Base-by-base conservation (phyloP, 2,113 vertebrate species). In the Stegostoma tigrinum region DNA sequence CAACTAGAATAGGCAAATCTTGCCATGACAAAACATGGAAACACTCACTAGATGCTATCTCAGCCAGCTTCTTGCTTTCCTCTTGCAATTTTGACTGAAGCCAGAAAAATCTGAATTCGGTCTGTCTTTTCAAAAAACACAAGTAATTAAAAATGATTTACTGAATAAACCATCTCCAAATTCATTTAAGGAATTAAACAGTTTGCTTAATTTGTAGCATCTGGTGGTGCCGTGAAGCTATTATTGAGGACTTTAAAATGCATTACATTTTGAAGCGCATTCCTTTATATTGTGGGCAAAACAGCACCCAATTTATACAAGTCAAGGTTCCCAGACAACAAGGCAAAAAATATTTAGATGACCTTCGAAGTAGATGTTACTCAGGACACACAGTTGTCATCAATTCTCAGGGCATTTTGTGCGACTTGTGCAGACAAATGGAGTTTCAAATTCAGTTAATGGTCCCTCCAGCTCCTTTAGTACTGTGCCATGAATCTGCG, bases 61-160 rank as follows among this genome's bases (percentile, higher is more conserved):
- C 98, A 45, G 97, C 98, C 24, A 99, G 97, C 75, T 97, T 97
- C 3, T 97, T 98, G 21, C 97, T 97, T 96, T 99, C 98, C 96
- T 99, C 97, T 94, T 98, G 97, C 85, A 99, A 97, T 97, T 99
- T 99, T 72, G 99, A 99, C 96, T 98, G 98, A 66, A 99, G 98
- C 99, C 99, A 99, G 97, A 98, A 99, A 98, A 99, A 99, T 95
- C 99, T 98, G 97, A 99, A 99, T 97, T 99, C 99, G 0, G 99
- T 99, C 99, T 99, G 98, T 96, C 96, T 97, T 97, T 96, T 30
- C 12, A 4, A 30, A 75, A 93, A 96, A 48, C 48, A 96, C 96
- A 96, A 95, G 96, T 95, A 96, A 17, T 86, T 34, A 95, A 96
- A 96, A 96, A 83, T 95, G 96, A 42, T 94, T 70, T 7, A 8